phyloP scores from a whole-genome alignment of 2,888 invertebrate species.

The Lordiphosa fenestrarum region DNA sequence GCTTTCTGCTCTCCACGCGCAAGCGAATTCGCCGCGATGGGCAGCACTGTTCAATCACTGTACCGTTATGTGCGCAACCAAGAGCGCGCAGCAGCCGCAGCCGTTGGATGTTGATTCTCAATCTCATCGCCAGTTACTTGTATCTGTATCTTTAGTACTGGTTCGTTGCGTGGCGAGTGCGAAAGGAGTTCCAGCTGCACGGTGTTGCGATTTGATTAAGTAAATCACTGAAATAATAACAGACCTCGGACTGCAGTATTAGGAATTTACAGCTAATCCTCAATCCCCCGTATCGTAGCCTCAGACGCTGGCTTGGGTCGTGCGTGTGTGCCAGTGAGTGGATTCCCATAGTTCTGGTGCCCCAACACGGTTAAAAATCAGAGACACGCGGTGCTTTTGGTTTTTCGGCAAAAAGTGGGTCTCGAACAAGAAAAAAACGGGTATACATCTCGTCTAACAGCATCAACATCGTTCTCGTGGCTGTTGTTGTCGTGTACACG shows the following conservation, averaged over 20 bases:
- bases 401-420: constrained; percentile 57
- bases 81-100: constrained; percentile 19
- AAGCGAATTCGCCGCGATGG: constrained; percentile 51
- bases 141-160: constrained; percentile 69
- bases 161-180: constrained; percentile 72
- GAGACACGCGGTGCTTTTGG: constrained; percentile 35
- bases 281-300: no score
- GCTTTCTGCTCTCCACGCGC: constrained; percentile 29
- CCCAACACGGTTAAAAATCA: no score
- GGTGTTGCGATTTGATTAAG: constrained; percentile 61
- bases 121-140: constrained; percentile 17
- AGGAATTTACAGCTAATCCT: no score
- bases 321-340: no score
- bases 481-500: constrained; percentile 8
- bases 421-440: constrained; percentile 39
- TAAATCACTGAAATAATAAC: constrained; percentile 47
- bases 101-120: constrained; percentile 11
- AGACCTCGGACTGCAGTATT: constrained; percentile 9
- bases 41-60: constrained; percentile 40
- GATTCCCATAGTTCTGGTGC: no score
- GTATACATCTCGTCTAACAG: constrained; percentile 50
- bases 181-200: constrained; percentile 38
- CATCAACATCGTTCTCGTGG: constrained; percentile 13
- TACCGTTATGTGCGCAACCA: constrained; percentile 41
- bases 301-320: no score